These are phyloP conservation scores for Pseudopodoces humilis DNA, from an alignment of 2,113 vertebrate genomes.

Conservation along the genomic window DNA sequence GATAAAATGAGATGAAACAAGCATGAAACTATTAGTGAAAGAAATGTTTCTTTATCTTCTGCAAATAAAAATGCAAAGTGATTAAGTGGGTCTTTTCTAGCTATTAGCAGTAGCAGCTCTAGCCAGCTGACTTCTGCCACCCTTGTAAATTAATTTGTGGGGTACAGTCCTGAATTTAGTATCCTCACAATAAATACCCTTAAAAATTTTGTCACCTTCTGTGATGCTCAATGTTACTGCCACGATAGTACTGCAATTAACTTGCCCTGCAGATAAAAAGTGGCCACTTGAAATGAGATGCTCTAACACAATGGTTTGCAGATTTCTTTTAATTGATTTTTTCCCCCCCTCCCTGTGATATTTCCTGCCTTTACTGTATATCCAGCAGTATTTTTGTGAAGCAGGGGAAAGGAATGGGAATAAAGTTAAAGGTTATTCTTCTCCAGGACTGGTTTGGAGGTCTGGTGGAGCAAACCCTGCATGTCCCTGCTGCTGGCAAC, in stretches of 20 bases:
- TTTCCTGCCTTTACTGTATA: neutral
- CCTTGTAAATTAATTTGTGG: conserved; percentile 33
- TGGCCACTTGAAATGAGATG: conserved; percentile 7
- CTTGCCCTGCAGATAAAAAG: conserved; percentile 6
- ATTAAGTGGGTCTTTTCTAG: conserved; percentile 55
- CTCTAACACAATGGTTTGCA: neutral
- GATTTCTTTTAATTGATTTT: conserved; percentile 22
- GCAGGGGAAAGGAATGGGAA: neutral
- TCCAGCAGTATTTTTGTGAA: neutral
- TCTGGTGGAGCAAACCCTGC: neutral
- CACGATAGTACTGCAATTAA: neutral
- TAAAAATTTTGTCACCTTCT: conserved; percentile 5
- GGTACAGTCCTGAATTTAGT: conserved; percentile 15
- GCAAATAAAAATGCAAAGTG: conserved; percentile 56
- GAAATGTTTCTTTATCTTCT: conserved; percentile 61
- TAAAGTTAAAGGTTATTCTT: neutral
- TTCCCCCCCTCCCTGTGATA: neutral
- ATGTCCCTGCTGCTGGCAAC: neutral
- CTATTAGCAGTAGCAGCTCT: conserved; percentile 37
- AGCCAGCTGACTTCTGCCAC: conserved; percentile 51
- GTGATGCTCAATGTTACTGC: neutral
- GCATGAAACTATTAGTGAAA: conserved; percentile 51
- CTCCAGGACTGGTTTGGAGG: neutral
- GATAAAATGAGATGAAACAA: conserved; percentile 49
- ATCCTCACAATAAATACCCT: conserved; percentile 34